These are phyloP conservation scores for Celastrina argiolus DNA, from an alignment of 2,888 invertebrate species.

Conservation along the genomic window DNA sequence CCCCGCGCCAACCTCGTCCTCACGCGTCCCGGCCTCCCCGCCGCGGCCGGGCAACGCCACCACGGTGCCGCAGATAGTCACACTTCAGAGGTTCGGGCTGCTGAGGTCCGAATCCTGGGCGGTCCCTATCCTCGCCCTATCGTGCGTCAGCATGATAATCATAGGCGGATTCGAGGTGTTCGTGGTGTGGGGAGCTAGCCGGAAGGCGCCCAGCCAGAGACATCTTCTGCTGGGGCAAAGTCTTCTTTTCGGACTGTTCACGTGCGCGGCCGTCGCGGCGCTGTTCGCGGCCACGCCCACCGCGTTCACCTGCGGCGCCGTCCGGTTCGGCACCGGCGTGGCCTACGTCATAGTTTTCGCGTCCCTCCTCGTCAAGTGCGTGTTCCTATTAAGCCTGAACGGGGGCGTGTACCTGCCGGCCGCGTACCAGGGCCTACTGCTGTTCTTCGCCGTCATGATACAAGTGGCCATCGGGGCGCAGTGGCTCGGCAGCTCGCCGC, in stretches of 20 bases:
- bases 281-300: conserved; percentile 88
- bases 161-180: conserved; percentile 93
- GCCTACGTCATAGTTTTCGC: conserved; percentile 93
- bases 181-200: conserved; percentile 88
- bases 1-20: conserved; percentile 50
- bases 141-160: conserved; percentile 89
- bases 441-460: conserved; percentile 94
- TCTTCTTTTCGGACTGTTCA: conserved; percentile 88
- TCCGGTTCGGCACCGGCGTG: conserved; percentile 89
- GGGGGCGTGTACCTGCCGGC: conserved; percentile 94
- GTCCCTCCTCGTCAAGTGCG: conserved; percentile 94
- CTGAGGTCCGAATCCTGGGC: conserved; percentile 92
- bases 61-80: conserved; percentile 41
- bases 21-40: conserved; percentile 49
- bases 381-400: conserved; percentile 94
- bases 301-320: conserved; percentile 87
- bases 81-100: conserved; percentile 51
- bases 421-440: conserved; percentile 91
- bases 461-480: conserved; percentile 91
- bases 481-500: conserved; percentile 90
- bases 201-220: conserved; percentile 88
- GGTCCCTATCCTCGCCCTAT: conserved; percentile 90
- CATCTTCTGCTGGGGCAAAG: conserved; percentile 93
- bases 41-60: conserved; percentile 44
- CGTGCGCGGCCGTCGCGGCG: conserved; percentile 88